A percentile compares a stretch with the other conserved stretches of the same genome.
These are phyloP conservation scores for Trachurus trachurus DNA, from an alignment of 2,797 vertebrate species.

Conservation along the genomic window DNA sequence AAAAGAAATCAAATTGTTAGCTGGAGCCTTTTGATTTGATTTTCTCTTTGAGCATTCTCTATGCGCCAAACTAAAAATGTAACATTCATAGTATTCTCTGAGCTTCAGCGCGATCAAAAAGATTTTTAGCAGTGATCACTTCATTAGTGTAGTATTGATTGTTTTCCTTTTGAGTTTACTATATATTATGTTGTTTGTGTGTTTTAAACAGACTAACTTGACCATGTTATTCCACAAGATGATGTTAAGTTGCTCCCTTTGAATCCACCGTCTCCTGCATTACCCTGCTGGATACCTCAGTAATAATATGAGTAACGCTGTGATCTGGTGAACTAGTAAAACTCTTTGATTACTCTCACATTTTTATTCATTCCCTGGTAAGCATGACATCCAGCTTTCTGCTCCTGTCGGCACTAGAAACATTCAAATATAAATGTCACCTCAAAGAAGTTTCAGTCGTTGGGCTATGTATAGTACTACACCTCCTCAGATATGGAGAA, in stretches of 20 bases:
- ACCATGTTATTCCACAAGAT: not conserved
- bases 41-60: slow-evolving; percentile 8
- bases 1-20: not conserved
- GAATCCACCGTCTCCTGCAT: not conserved
- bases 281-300: not conserved
- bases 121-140: not conserved
- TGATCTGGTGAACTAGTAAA: not conserved
- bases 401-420: not conserved
- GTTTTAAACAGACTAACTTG: not conserved
- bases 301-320: not conserved
- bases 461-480: not conserved
- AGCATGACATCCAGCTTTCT: not conserved
- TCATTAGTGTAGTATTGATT: not conserved
- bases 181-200: not conserved
- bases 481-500: not conserved
- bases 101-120: not conserved
- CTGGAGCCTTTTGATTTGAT: slow-evolving; percentile 11
- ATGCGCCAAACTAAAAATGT: not conserved
- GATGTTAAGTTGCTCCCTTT: not conserved
- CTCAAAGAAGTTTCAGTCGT: not conserved
- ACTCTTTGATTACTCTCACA: not conserved
- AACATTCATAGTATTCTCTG: not conserved
- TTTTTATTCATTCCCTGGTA: not conserved
- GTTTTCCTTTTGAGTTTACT: not conserved
- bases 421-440: not conserved